These are phyloP conservation scores for Mormyrus hasselquistii DNA, from an alignment of 2,797 vertebrate species.

Conservation along the genomic window DNA sequence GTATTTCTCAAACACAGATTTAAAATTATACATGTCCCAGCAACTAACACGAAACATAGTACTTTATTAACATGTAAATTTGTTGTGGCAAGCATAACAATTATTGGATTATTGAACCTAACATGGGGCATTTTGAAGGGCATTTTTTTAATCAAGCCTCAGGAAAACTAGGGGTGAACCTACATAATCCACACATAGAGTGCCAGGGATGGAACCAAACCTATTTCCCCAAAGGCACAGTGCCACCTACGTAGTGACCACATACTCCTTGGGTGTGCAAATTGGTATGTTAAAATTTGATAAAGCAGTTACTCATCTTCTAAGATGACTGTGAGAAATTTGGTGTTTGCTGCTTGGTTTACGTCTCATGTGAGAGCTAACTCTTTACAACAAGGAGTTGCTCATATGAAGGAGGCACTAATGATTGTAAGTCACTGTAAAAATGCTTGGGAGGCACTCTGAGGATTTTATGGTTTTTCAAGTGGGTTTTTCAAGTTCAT, in stretches of 20 bases:
- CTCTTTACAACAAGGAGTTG: not conserved
- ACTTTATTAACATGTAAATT: not conserved
- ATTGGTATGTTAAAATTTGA: not conserved
- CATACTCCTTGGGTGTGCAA: not conserved
- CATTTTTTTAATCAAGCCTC: not conserved
- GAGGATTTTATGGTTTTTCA: not conserved
- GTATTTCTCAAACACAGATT: not conserved
- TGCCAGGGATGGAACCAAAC: not conserved
- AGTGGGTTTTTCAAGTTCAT: not conserved
- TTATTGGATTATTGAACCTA: not conserved
- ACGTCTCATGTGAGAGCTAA: not conserved
- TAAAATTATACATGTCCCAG: not conserved
- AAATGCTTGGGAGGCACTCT: not conserved
- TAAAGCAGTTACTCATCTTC: not conserved
- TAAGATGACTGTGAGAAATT: not conserved
- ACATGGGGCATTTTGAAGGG: not conserved
- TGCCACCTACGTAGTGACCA: not conserved
- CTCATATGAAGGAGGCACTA: not conserved
- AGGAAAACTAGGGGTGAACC: not conserved
- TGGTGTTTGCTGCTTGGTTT: not conserved
- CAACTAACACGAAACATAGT: not conserved
- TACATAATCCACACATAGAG: not conserved
- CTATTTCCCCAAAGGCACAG: not conserved
- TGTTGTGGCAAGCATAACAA: not conserved
- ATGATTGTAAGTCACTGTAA: not conserved